A percentile compares a stretch with the other conserved stretches of the same genome.
Evolutionary conservation across 2,888 invertebrate species (phyloP).

Genomic region (Microctonus hyperodae): DNA sequence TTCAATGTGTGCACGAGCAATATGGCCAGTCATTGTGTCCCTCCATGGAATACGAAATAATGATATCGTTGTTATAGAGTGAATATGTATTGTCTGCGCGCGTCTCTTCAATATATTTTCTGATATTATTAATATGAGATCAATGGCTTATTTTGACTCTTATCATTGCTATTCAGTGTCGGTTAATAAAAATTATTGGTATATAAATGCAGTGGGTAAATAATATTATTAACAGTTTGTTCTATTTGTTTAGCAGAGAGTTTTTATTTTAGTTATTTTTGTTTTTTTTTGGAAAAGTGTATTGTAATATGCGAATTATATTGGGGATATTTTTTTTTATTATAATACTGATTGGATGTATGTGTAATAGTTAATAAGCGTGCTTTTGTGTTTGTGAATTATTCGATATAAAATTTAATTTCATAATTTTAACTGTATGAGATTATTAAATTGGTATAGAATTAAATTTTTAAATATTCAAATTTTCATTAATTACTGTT

Average conservation of each 20-base stretch:
- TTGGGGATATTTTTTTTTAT: no score
- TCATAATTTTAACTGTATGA: no score
- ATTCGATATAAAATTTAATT: no score
- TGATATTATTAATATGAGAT: neutral
- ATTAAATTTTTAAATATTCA: no score
- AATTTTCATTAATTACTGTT: no score
- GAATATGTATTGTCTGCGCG: neutral
- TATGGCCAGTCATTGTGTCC: constrained; percentile 25
- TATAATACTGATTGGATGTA: no score
- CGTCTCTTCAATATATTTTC: neutral
- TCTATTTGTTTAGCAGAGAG: neutral
- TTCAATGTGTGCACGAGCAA: constrained; percentile 32
- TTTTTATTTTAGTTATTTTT: no score
- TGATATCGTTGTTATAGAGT: neutral
- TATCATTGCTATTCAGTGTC: neutral
- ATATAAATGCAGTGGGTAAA: neutral
- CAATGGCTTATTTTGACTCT: neutral
- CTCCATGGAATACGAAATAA: constrained; percentile 30
- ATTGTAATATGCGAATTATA: no score
- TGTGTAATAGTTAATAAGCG: no score
- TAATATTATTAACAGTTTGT: neutral
- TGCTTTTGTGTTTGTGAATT: no score
- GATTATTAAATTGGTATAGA: no score
- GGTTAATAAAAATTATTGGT: neutral
- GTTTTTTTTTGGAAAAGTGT: no score